These are phyloP conservation scores for Harpalus rubripes DNA, from an alignment of 2,888 invertebrate genomes.

Conservation along the genomic window DNA sequence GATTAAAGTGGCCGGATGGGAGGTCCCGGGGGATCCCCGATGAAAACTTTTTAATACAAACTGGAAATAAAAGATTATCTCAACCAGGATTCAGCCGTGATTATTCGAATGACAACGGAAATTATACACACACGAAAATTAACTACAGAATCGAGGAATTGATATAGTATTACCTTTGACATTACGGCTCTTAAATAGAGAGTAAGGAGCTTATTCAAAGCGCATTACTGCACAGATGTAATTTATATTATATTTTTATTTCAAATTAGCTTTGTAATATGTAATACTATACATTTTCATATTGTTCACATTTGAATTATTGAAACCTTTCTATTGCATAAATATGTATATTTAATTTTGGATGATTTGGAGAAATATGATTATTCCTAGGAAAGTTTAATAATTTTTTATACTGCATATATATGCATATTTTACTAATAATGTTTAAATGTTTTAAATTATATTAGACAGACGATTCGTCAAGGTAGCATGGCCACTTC, in stretches of 20 bases:
- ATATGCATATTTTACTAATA: too few species aligned
- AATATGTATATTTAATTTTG: too few species aligned
- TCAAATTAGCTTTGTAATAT: not conserved
- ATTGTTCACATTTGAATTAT: not conserved
- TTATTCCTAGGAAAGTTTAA: too few species aligned
- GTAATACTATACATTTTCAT: not conserved
- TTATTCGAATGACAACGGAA: slow-evolving; percentile 57
- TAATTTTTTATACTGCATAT: too few species aligned
- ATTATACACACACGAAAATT: slow-evolving; percentile 27
- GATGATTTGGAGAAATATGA: too few species aligned
- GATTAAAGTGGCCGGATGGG: slow-evolving; percentile 63
- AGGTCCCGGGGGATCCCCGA: slow-evolving; percentile 50
- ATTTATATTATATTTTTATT: not conserved
- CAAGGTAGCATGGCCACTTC: too few species aligned
- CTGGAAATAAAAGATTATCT: slow-evolving; percentile 64
- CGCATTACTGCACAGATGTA: not conserved
- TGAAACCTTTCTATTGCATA: not conserved
- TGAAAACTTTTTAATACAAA: slow-evolving; percentile 66
- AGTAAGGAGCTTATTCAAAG: not conserved
- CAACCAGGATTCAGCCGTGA: slow-evolving; percentile 59
- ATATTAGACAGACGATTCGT: too few species aligned
- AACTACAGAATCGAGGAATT: slow-evolving; percentile 17
- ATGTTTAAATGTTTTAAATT: too few species aligned
- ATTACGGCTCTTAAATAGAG: not conserved
- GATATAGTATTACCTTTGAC: not conserved